Evolutionary conservation across 2,797 vertebrate species (phyloP).

Genomic region (Bucorvus abyssinicus): DNA sequence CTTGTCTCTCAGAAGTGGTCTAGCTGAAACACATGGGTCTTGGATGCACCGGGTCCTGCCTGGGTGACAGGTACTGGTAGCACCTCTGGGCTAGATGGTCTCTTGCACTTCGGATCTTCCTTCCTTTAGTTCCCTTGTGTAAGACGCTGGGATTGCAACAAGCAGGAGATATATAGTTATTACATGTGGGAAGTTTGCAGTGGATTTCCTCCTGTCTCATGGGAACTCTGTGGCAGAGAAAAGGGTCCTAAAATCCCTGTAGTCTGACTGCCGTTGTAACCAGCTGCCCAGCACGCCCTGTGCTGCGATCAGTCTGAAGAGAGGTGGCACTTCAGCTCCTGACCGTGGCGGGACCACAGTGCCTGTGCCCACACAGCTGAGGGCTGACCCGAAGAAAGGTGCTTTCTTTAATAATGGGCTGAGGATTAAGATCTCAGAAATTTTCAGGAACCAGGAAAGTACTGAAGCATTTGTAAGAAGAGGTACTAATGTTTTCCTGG

Average conservation of each 20-base stretch:
- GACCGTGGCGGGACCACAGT: background rate
- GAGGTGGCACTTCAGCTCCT: background rate
- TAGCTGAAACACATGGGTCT: rapidly evolving
- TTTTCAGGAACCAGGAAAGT: background rate
- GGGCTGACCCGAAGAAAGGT: background rate
- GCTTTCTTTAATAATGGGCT: background rate
- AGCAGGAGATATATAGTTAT: too few species aligned
- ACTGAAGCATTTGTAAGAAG: background rate
- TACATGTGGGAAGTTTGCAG: background rate
- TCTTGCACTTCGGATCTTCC: background rate
- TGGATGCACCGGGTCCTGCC: rapidly evolving
- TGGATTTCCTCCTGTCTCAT: background rate
- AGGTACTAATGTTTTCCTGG: background rate
- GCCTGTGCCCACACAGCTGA: background rate
- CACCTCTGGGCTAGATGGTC: background rate
- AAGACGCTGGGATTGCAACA: background rate
- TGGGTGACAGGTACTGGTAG: background rate
- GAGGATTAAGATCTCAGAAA: background rate
- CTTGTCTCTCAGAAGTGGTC: background rate
- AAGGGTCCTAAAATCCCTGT: too few species aligned
- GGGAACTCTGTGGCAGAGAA: background rate
- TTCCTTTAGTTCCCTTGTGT: background rate
- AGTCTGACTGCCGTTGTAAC: background rate
- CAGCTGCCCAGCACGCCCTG: background rate
- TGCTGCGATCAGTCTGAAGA: background rate